Evolutionary conservation across 2,888 invertebrate genomes (phyloP), one percentile per base, ranked within the genome.

Genomic region (Epirrhoe alternata): DNA sequence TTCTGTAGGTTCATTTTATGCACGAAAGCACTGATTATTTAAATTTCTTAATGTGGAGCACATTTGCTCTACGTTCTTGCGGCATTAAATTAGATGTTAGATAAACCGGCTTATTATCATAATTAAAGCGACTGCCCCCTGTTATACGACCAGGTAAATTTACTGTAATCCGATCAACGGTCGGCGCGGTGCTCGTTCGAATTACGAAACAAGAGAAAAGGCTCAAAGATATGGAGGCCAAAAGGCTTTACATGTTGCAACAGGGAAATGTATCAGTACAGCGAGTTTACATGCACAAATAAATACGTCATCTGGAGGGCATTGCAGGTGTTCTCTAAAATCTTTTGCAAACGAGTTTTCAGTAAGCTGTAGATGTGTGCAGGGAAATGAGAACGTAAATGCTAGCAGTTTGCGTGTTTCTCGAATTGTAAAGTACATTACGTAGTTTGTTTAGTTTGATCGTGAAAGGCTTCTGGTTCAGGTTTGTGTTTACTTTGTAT

Each of bases 151-250:
- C 60, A 61, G 70, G 73, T 74, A 71, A 75, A 72, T 73, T 72
- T 65, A 68, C 64, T 65, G 64, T 75, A 76, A 76, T 74, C 75
- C 68, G 71, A 77, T 76, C 70, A 74, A 72, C 64, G 70, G 67
- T 47, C 62, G 61, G 69, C 69, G 68, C 62, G 63, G 69, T 66
- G 65, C 71, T 64, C 57, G 56, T 70, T 68, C 69, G 66, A 69
- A 69, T 76, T 72, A 69, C 66, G 54, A 64, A 70, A 66, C 66
- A 68, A 17, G 49, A 56, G 17, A 63, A 66, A 64, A 61, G 52
- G 24, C 35, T 61, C 53, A 64, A 51, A 31, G n/a, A 47, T 42
- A 50, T 8, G 30, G 42, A 33, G 45, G 60, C 45, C 47, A 61
- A 54, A 47, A 38, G 17, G 45, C 50, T 69, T 64, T 60, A 63